A percentile compares a stretch with the other conserved stretches of the same genome.
These are phyloP conservation scores for Solenodon paradoxus DNA, from an alignment of 2,113 vertebrate genomes.

Conservation along the genomic window DNA sequence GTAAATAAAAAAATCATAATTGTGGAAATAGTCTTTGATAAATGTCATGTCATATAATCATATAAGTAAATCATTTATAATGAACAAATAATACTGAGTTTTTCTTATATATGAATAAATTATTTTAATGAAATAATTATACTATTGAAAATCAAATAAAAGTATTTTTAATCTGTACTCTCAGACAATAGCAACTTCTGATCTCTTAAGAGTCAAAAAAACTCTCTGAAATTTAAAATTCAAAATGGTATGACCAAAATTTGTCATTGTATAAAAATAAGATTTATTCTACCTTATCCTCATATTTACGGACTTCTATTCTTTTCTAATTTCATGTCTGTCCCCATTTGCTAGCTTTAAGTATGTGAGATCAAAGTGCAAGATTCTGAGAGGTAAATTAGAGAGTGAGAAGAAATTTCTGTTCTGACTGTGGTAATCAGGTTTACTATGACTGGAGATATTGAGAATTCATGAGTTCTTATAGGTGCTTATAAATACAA, in stretches of 20 bases:
- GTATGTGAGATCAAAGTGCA: too few species aligned
- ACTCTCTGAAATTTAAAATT: not conserved
- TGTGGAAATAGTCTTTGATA: not conserved
- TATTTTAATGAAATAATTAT: too few species aligned
- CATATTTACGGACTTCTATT: not conserved
- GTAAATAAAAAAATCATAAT: not conserved
- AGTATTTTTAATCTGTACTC: too few species aligned
- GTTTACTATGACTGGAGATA: not conserved
- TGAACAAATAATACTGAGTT: not conserved
- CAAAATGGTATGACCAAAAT: not conserved
- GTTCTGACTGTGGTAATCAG: not conserved
- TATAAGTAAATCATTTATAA: not conserved
- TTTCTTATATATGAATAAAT: too few species aligned
- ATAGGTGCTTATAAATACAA: not conserved
- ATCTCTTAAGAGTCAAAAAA: not conserved
- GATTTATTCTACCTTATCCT: not conserved
- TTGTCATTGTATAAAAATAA: not conserved
- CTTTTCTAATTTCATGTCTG: not conserved
- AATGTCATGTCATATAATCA: not conserved
- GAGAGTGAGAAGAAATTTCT: not conserved
- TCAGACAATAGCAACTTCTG: not conserved
- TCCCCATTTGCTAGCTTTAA: not conserved
- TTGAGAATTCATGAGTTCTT: not conserved
- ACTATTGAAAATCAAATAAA: too few species aligned
- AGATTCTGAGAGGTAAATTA: not conserved